Percentiles rank a stretch among this genome's conserved stretches.
Conservation (phyloP, 35 echinoderm and acorn worm species). For the Ophiothrix spiculata region DNA sequence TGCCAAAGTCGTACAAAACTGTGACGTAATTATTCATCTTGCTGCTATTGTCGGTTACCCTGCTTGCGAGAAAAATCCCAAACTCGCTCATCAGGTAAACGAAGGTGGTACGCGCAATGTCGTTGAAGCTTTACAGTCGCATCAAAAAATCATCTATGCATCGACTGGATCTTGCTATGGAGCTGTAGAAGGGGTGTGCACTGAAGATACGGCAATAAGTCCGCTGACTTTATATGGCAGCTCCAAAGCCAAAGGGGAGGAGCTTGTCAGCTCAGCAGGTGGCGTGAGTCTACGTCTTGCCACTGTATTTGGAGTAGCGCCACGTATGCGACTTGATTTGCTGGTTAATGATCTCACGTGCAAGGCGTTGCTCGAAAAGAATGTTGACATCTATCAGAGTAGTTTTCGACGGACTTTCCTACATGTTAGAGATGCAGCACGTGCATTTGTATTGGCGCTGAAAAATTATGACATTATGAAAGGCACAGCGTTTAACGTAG, state of each 20-base stretch:
- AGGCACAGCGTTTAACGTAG: constrained; percentile 64
- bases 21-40: constrained; percentile 64
- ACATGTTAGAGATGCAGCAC: constrained; percentile 63
- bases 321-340: constrained; percentile 65
- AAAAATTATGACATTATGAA: constrained; percentile 70
- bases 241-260: constrained; percentile 68
- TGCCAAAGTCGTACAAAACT: constrained; percentile 36
- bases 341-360: constrained; percentile 72
- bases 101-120: constrained; percentile 59
- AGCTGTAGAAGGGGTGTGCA: constrained; percentile 62
- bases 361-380: constrained; percentile 47
- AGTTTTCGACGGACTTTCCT: constrained; percentile 68
- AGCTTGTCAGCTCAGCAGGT: constrained; percentile 33
- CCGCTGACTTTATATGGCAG: constrained; percentile 72
- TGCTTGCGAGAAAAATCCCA: constrained; percentile 67
- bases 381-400: constrained; percentile 70
- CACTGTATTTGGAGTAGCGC: constrained; percentile 67
- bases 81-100: constrained; percentile 54
- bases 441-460: constrained; percentile 48
- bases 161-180: constrained; percentile 78
- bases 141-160: constrained; percentile 60
- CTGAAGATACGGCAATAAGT: constrained; percentile 64
- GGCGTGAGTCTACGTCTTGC: constrained; percentile 70
- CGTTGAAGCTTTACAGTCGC: constrained; percentile 17
- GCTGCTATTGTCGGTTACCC: constrained; percentile 79